Evolutionary conservation across 2,113 vertebrate species (phyloP).

Genomic region (Pygoscelis adeliae): DNA sequence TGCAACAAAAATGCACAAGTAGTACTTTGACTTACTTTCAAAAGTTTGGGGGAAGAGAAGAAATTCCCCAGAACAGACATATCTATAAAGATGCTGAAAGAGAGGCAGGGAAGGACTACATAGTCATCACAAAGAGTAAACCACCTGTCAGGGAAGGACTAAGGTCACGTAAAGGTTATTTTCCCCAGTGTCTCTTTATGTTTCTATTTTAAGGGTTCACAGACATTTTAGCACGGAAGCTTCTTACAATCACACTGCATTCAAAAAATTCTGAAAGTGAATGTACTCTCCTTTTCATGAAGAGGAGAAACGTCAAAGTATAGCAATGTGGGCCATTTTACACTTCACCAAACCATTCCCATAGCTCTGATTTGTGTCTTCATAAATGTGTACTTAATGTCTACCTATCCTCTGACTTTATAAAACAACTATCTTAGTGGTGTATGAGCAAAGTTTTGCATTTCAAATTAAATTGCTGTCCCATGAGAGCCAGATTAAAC

Average conservation of each 20-base stretch:
- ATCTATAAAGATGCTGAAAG: background rate
- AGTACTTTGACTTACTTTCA: background rate
- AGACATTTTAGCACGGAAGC: background rate
- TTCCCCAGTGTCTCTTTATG: background rate
- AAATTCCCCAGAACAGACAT: background rate
- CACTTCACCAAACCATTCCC: background rate
- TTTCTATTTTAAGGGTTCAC: background rate
- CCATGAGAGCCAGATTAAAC: slow-evolving; percentile 32
- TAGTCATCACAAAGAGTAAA: background rate
- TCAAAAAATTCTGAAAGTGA: background rate
- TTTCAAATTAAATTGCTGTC: slow-evolving; percentile 35
- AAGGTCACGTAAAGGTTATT: background rate
- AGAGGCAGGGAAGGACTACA: background rate
- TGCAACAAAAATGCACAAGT: background rate
- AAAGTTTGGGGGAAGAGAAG: background rate
- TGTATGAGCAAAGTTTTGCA: background rate
- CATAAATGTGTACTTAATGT: background rate
- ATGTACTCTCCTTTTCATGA: background rate
- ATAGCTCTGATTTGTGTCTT: background rate
- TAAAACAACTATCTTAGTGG: background rate
- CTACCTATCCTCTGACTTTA: background rate
- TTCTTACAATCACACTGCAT: background rate
- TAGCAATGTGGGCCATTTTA: background rate
- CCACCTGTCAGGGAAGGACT: background rate
- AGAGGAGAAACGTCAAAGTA: background rate